Evolutionary conservation across 2,113 vertebrate species (phyloP).

Genomic region (Phainopepla nitens): DNA sequence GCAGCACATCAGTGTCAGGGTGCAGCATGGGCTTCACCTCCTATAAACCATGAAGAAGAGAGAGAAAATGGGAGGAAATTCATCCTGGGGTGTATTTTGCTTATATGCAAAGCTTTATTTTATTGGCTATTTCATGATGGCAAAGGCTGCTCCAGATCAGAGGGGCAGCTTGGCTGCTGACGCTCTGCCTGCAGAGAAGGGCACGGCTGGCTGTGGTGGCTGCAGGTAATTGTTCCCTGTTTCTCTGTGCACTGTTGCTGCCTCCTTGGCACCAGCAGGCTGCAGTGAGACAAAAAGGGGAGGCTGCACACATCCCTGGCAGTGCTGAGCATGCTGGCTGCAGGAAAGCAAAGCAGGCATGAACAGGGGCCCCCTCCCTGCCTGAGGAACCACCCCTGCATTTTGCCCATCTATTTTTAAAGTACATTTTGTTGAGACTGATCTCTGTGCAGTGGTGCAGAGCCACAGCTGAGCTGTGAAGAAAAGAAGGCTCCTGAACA

Average conservation of each 20-base stretch:
- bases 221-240: not conserved
- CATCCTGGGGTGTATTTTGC: not conserved
- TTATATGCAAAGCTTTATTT: not conserved
- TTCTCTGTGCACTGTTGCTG: rapidly evolving
- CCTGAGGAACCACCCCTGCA: not conserved
- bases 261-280: not conserved
- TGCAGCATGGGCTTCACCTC: not conserved
- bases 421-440: not conserved
- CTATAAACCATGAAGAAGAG: not conserved
- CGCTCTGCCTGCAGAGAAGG: not conserved
- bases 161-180: not conserved
- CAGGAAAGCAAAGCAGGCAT: not conserved
- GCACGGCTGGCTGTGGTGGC: not conserved
- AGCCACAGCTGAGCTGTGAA: not conserved
- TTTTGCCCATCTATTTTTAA: not conserved
- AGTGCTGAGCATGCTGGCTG: not conserved
- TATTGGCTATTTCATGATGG: not conserved
- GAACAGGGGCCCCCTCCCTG: not conserved
- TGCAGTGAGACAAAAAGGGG: not conserved
- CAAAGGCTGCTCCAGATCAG: not conserved
- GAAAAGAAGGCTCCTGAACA: not conserved
- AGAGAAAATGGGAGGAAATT: not conserved
- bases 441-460: not conserved
- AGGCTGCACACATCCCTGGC: rapidly evolving
- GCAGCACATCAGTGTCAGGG: rapidly evolving